Evolutionary conservation across 2,888 invertebrate genomes (phyloP).

Genomic region (Aethes cnicana): DNA sequence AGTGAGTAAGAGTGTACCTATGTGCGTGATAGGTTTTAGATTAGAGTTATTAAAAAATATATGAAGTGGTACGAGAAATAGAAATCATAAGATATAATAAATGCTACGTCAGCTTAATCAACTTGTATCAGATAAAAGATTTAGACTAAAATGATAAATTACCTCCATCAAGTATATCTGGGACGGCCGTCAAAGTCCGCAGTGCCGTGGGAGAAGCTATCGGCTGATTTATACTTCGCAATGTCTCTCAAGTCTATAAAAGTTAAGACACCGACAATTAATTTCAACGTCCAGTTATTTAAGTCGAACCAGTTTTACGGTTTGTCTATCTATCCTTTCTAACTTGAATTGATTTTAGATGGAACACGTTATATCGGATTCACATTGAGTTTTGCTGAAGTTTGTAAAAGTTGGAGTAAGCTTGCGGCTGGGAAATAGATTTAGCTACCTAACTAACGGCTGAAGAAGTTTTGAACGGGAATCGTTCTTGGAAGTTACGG

Average conservation of each 20-base stretch:
- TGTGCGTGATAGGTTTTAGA: no score
- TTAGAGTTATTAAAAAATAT: no score
- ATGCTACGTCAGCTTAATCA: no score
- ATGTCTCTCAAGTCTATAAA: slow-evolving; percentile 29
- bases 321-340: slow-evolving; percentile 63
- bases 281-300: slow-evolving; percentile 43
- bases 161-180: background rate
- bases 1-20: no score
- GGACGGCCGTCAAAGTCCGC: background rate
- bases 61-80: no score
- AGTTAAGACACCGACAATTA: slow-evolving; percentile 48
- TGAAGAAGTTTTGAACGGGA: slow-evolving; percentile 64
- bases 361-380: slow-evolving; percentile 53
- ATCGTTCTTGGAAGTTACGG: slow-evolving; percentile 59
- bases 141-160: slow-evolving; percentile 19
- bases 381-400: slow-evolving; percentile 57
- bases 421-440: slow-evolving; percentile 66
- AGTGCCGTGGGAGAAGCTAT: background rate
- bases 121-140: no score
- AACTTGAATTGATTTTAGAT: slow-evolving; percentile 66
- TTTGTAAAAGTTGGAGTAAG: slow-evolving; percentile 62
- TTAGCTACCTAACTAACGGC: slow-evolving; percentile 53
- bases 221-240: background rate
- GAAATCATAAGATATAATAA: no score
- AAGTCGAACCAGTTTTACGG: slow-evolving; percentile 51